Evolutionary conservation across 2,113 vertebrate genomes (phyloP).

Genomic region (Potamarius usumacintae): DNA sequence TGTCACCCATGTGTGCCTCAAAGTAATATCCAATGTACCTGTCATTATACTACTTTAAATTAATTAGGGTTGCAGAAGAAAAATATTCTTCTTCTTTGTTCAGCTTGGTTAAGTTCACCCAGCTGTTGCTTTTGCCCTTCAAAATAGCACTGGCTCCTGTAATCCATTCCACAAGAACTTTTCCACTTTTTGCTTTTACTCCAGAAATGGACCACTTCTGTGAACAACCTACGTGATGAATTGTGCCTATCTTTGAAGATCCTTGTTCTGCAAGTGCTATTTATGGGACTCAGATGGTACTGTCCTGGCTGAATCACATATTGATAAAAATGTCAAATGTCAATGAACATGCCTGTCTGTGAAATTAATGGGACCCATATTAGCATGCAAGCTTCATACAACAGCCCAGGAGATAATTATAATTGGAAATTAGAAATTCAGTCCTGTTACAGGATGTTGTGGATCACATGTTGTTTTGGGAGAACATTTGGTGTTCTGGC

Average conservation of each 20-base stretch:
- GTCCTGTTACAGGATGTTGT: neutral
- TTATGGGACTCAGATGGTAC: neutral
- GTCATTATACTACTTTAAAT: neutral
- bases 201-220: neutral
- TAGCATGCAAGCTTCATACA: neutral
- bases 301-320: neutral
- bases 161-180: neutral
- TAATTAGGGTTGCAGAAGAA: neutral
- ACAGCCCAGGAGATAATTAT: neutral
- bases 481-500: neutral
- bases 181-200: neutral
- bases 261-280: neutral
- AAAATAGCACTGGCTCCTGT: neutral
- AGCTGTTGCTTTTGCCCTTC: neutral
- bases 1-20: neutral
- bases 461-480: neutral
- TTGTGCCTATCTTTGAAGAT: neutral
- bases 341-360: neutral
- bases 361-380: neutral
- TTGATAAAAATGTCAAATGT: constrained; percentile 1
- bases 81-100: neutral
- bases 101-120: neutral
- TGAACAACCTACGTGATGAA: neutral
- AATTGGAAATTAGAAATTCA: neutral
- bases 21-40: neutral